Evolutionary conservation across 2,113 vertebrate genomes (phyloP).

Genomic region (Beaufortia kweichowensis): DNA sequence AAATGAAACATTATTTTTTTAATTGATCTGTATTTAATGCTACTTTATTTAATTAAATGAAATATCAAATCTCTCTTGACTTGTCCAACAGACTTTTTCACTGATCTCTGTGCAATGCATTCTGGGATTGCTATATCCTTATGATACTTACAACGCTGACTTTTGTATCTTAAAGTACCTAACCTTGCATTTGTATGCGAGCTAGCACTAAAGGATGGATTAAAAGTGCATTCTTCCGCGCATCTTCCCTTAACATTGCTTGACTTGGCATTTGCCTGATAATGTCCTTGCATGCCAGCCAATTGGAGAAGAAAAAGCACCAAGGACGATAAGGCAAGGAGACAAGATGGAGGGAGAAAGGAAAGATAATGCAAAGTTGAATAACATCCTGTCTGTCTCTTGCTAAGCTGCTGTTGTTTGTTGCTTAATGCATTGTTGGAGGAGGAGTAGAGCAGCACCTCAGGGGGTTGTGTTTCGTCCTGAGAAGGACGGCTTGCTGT

Average conservation of each 20-base stretch:
- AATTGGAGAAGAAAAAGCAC: slow-evolving; percentile 12
- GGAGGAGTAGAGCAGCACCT: slow-evolving; percentile 29
- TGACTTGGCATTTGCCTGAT: slow-evolving; percentile 45
- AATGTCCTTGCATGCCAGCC: slow-evolving; percentile 32
- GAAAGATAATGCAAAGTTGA: slow-evolving; percentile 36
- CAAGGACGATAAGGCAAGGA: neutral
- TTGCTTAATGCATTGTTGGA: slow-evolving; percentile 35
- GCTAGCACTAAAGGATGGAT: neutral
- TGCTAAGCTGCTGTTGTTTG: slow-evolving; percentile 23
- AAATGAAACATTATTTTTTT: too few relatives aligned
- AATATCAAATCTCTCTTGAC: too few relatives aligned
- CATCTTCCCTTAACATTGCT: slow-evolving; percentile 21
- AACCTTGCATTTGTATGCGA: slow-evolving; percentile 33
- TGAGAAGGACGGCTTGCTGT: slow-evolving; percentile 24
- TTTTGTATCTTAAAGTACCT: neutral
- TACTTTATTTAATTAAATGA: too few relatives aligned
- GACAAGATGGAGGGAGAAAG: slow-evolving; percentile 7
- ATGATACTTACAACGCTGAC: too few relatives aligned
- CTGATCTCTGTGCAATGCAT: too few relatives aligned
- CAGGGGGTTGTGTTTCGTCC: slow-evolving; percentile 27
- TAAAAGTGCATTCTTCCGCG: neutral
- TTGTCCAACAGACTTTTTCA: too few relatives aligned
- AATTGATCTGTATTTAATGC: too few relatives aligned
- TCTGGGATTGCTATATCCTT: too few relatives aligned
- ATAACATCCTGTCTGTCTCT: slow-evolving; percentile 11